Evolutionary conservation across 2,888 invertebrate species (phyloP).

Genomic region (Cenopis cana): DNA sequence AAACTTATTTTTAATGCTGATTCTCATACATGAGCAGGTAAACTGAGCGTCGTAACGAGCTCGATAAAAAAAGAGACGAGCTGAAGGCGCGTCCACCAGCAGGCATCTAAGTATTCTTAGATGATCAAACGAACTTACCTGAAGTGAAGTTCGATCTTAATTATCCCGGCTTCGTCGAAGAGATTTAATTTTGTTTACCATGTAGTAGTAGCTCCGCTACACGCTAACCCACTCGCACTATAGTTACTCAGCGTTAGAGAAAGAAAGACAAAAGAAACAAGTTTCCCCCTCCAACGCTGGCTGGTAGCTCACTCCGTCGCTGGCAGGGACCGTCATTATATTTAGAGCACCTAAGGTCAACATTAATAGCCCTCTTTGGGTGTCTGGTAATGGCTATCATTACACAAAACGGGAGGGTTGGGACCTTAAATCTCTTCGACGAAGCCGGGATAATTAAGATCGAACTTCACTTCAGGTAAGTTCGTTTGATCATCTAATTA

Average conservation of each 20-base stretch:
- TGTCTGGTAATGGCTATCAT: neutral
- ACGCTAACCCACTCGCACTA: neutral
- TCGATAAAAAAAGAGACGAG: no score
- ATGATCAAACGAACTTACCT: slow-evolving; percentile 44
- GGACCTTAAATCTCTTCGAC: slow-evolving; percentile 42
- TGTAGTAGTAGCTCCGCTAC: slow-evolving; percentile 5
- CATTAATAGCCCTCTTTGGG: neutral
- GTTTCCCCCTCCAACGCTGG: neutral
- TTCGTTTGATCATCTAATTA: slow-evolving; percentile 40
- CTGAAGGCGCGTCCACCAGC: no score
- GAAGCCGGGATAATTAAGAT: slow-evolving; percentile 41
- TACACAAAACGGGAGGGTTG: neutral
- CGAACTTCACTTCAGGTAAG: slow-evolving; percentile 46
- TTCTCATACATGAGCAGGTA: no score
- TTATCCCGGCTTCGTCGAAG: slow-evolving; percentile 41
- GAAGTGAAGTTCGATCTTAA: slow-evolving; percentile 46
- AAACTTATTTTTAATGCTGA: no score
- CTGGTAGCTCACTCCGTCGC: neutral
- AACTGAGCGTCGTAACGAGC: no score
- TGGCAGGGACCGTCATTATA: neutral
- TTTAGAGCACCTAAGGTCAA: neutral
- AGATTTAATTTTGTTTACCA: slow-evolving; percentile 33
- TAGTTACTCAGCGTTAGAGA: neutral
- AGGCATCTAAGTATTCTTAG: no score
- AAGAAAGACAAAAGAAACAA: neutral